Conservation (phyloP, 2,797 vertebrate species). For the Characodon lateralis region DNA sequence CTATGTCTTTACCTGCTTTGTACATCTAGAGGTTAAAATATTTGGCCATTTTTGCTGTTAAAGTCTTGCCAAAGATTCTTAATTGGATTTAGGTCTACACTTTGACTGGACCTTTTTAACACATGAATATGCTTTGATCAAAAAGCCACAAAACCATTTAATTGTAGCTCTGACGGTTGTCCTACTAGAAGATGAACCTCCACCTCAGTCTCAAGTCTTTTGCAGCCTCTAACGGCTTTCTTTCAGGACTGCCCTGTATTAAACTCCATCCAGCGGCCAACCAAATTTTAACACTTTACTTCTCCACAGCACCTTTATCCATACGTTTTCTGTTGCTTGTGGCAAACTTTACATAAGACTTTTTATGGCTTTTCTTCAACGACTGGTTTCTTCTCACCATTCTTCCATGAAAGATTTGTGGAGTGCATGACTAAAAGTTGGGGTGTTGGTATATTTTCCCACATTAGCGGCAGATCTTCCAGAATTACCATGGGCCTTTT, state of each 20-base stretch:
- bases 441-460: background rate
- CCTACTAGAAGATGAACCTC: too few species aligned
- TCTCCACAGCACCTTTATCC: background rate
- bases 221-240: background rate
- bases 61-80: background rate
- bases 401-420: constrained; percentile 4
- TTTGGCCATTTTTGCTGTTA: background rate
- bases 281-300: too few species aligned
- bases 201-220: background rate
- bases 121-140: background rate
- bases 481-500: background rate
- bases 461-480: background rate
- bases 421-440: background rate
- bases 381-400: background rate
- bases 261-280: too few species aligned
- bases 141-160: background rate
- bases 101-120: background rate
- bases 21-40: background rate
- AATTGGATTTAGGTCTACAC: background rate
- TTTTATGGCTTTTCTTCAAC: background rate
- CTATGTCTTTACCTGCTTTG: background rate
- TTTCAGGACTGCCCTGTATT: background rate
- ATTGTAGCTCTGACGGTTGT: background rate
- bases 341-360: background rate
- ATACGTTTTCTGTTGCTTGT: background rate